Base-by-base conservation (phyloP, 2,113 vertebrate genomes). In the Cranoglanis bouderius region DNA sequence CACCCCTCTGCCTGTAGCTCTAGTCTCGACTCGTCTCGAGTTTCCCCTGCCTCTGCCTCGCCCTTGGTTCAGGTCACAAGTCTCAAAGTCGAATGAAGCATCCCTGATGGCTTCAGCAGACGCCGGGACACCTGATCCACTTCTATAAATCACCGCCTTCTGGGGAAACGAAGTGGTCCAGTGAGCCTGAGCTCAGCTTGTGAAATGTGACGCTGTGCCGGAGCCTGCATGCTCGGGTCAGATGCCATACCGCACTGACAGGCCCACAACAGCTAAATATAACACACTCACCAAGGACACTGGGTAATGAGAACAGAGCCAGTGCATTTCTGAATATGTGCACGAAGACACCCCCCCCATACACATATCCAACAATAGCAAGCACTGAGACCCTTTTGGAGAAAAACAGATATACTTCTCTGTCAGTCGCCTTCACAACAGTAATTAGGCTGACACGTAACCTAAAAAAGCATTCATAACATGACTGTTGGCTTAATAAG, bases 241-340 rank as follows among this genome's bases (percentile, higher is more conserved):
- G 89, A 88, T 38, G 89, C 83, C 65, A 74, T 88, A 67, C 57
- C 38, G 21, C 84, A 70, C 46, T 82, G 84, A 84, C 63, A 86
- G 85, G 59, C 80, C 72, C 57, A 75, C 61, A n/a, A 85, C 6
- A n/a, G 87, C 91, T 92, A 92, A 90, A 92, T 92, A 91, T 92
- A 93, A 89, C 87, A 7, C 57, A 16, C 78, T 88, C 88, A 91
- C 87, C 88, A 88, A 85, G 87, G 84, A 85, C 89, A 74, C 84
- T 46, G 82, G 46, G 26, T 93, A 91, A 90, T 91, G 86, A 85
- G 88, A 90, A 53, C 72, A 35, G 88, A 70, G 74, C 75, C 83
- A 16, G 74, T 40, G 74, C 75, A 40, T 85, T 85, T 85, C 87
- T 88, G 67, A 65, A 88, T 88, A 82, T 57, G 35, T 85, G 75